Evolutionary conservation across 2,797 vertebrate species (phyloP), one percentile per base, ranked within the genome.

Genomic region (Poeciliopsis gracilis): DNA sequence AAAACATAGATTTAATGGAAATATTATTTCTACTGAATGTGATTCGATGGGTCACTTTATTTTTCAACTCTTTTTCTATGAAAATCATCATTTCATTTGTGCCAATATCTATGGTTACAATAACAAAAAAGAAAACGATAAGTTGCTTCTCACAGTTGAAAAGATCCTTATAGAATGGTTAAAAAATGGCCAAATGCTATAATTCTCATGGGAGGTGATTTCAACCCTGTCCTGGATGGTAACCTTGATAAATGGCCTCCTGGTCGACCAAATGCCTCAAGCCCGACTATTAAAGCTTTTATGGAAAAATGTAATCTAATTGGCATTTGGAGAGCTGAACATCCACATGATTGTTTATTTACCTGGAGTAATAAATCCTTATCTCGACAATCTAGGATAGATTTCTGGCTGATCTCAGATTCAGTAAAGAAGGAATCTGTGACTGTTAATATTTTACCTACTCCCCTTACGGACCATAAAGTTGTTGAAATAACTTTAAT

Each of bases 191-290:
- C 38, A 12, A 69, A 69, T 11, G 38, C 23, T 43, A 43, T 20
- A 43, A 20, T 67, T 38, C 5, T 67, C 36, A 69, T 69, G 18
- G 66, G 38, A 12, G 36, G 10, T 11, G 66, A 69, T 41, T 69
- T 43, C 7, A 69, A 69, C 41, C 43, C 66, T 25, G 38, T 69
- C 66, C 18, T 69, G 23, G 23, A 69, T 69, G 38, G 20, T 41
- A 12, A 41, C 25, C 36, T 69, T 69, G 36, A 69, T 69, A 69
- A 69, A 69, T 57, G 66, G 20, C 66, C 66, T 23, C 38, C 66
- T 69, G 38, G 38, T 12, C 25, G 23, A 25, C 38, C 20, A 23
- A 69, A 67, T 67, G 36, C 15, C 63, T 67, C 63, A 23, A 67
- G 18, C 2, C 20, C 63, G 20, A 38, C 33, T 23, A 11, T 67